phyloP scores from a whole-genome alignment of 2,888 invertebrate species.

The Harpalus rubripes region DNA sequence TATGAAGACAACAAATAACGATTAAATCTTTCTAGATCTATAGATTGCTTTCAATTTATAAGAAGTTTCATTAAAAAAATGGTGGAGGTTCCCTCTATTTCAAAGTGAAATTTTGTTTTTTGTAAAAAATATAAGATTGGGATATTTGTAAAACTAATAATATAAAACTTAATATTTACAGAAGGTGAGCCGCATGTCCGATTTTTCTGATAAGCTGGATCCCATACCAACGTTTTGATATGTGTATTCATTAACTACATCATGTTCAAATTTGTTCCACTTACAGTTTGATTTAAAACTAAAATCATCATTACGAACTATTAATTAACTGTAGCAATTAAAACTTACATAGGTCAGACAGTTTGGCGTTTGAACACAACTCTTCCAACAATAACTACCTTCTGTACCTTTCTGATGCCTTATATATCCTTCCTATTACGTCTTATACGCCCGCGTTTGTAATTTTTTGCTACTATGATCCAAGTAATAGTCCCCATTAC shows the following conservation, averaged over 20 bases:
- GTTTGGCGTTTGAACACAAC: slow-evolving; percentile 26
- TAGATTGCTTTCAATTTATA: too few relatives aligned
- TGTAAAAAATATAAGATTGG: too few relatives aligned
- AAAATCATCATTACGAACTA: not conserved
- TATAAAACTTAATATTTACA: too few relatives aligned
- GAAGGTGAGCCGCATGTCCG: too few relatives aligned
- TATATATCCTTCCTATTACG: slow-evolving; percentile 45
- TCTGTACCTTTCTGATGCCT: not conserved
- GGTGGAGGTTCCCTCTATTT: too few relatives aligned
- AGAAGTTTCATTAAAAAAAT: too few relatives aligned
- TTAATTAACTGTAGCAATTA: slow-evolving; percentile 3
- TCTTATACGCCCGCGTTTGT: slow-evolving; percentile 70
- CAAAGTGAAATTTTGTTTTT: too few relatives aligned
- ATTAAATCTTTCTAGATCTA: too few relatives aligned
- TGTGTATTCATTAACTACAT: not conserved
- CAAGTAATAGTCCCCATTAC: slow-evolving; percentile 53
- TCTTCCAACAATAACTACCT: slow-evolving; percentile 7
- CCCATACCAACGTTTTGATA: too few relatives aligned
- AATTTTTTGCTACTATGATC: slow-evolving; percentile 61
- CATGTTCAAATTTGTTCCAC: not conserved
- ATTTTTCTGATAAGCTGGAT: too few relatives aligned
- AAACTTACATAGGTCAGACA: slow-evolving; percentile 27
- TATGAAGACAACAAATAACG: too few relatives aligned
- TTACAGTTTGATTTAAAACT: not conserved
- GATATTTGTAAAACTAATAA: too few relatives aligned